These are phyloP conservation scores for Stenoptilia bipunctidactyla DNA, from an alignment of 2,888 invertebrate species.

Conservation along the genomic window DNA sequence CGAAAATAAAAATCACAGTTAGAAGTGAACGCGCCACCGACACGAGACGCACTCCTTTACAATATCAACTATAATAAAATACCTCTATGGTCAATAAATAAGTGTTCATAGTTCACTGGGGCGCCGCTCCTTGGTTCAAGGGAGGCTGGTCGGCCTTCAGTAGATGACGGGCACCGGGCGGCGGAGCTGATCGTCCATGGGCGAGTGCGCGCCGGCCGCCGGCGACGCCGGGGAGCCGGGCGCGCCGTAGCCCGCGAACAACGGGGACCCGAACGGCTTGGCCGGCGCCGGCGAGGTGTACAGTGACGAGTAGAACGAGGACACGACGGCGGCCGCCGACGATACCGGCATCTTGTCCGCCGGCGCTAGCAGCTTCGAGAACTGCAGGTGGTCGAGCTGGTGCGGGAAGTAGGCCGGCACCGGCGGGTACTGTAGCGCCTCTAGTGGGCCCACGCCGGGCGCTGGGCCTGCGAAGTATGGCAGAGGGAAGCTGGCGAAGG, in stretches of 20 bases:
- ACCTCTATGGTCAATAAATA: slow-evolving; percentile 55
- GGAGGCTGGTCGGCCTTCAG: slow-evolving; percentile 67
- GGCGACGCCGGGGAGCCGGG: slow-evolving; percentile 60
- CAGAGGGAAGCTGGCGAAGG: slow-evolving; percentile 74
- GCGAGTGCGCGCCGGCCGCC: slow-evolving; percentile 55
- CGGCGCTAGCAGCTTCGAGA: slow-evolving; percentile 72
- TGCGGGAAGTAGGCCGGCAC: slow-evolving; percentile 84
- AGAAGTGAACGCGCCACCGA: slow-evolving; percentile 48
- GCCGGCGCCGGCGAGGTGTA: slow-evolving; percentile 70
- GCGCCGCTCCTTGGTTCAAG: slow-evolving; percentile 49
- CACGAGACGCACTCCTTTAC: slow-evolving; percentile 46
- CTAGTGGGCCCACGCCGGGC: slow-evolving; percentile 68
- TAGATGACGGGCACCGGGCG: slow-evolving; percentile 81
- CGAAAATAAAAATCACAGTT: slow-evolving; percentile 62
- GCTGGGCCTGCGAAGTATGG: slow-evolving; percentile 76
- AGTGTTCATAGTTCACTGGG: slow-evolving; percentile 37
- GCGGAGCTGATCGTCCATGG: slow-evolving; percentile 72
- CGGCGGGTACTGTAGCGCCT: slow-evolving; percentile 74
- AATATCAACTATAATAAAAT: slow-evolving; percentile 25
- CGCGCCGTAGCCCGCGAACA: slow-evolving; percentile 65
- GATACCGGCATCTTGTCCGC: slow-evolving; percentile 54
- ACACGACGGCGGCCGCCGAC: slow-evolving; percentile 73
- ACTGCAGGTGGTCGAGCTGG: slow-evolving; percentile 76
- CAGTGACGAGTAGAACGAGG: slow-evolving; percentile 77
- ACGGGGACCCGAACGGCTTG: slow-evolving; percentile 63